Evolutionary conservation across 1,140 invertebrate genomes (phyloP).

Genomic region (Tigriopus japonicus): DNA sequence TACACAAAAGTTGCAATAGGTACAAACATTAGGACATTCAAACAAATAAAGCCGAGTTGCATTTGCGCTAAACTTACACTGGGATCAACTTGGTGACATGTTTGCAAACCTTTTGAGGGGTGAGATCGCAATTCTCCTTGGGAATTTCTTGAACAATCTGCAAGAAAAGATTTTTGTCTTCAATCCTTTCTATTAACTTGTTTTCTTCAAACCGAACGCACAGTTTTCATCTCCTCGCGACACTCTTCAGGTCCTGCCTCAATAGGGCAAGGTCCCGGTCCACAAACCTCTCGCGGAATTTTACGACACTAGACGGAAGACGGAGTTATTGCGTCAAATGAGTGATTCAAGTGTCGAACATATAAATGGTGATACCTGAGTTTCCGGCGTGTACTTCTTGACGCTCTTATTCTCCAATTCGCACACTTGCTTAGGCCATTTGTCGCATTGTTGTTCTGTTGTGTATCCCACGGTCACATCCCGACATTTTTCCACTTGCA

Average conservation of each 20-base stretch:
- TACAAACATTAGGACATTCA: no score
- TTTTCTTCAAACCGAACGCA: not conserved
- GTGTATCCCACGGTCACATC: conserved; percentile 10
- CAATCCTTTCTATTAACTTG: no score
- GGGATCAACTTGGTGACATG: conserved; percentile 10
- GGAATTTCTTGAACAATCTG: conserved; percentile 9
- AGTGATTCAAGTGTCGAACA: no score
- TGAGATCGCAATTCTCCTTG: conserved; percentile 1
- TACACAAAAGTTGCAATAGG: no score
- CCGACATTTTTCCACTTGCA: conserved; percentile 10
- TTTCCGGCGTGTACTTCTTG: conserved; percentile 6
- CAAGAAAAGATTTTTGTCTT: not conserved
- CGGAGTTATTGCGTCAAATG: no score
- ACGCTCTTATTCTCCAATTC: conserved; percentile 5
- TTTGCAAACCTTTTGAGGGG: conserved; percentile 3
- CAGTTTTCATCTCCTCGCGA: conserved; percentile 5
- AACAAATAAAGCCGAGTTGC: no score
- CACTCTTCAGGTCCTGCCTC: conserved; percentile 10
- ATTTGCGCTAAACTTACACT: no score
- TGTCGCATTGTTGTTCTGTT: not conserved
- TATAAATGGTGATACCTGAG: no score
- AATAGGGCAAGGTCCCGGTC: conserved; percentile 9
- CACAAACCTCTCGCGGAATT: conserved; percentile 7
- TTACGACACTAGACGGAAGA: not conserved
- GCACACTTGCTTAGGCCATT: conserved; percentile 10